Evolutionary conservation across 1,140 invertebrate species (phyloP), one percentile per base, ranked within the genome.

Genomic region (Pseudomyrmex sp.): DNA sequence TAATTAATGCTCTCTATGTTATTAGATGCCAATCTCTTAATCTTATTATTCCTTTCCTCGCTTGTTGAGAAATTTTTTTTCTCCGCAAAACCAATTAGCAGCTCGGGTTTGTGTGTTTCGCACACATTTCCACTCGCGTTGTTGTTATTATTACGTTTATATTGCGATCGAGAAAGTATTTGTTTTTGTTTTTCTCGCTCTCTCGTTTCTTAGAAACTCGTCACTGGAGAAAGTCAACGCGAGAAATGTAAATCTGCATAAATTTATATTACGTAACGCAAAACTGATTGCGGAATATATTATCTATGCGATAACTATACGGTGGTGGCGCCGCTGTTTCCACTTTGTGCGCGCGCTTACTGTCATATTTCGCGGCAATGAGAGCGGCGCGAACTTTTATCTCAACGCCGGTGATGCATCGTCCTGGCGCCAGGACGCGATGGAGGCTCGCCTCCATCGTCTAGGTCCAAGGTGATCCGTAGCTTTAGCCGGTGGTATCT

Each of bases 311-410:
- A 84, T 79, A 86, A 84, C 69, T 80, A 80, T 7, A 7, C 35
- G 5, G 18, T 18, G 18, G 18, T 7, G 35, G 35, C 35, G 5
- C 18, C 63, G 13, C 23, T 62, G 48, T 76, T 76, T 58, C 68
- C 50, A 59, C 44, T 66, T 23, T 63, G 50, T 59, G 62, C 23
- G 46, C 23, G 46, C 20, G 56, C 50, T 63, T 80, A 52, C 75
- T 63, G 70, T 23, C 69, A 86, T 86, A 85, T 86, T 85, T 85
- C 69, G 74, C 23, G 52, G 73, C 80, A 85, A 84, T 85, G 73
- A 85, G 73, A 65, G 46, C 58, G 44, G 48, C 83, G 62, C 75
- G n/a, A 86, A 85, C 62, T 86, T 86, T 86, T 85, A 86, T 86
- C 85, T 85, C 48, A 15, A 8, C 13, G 62, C 7, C 54, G 15